phyloP scores from a whole-genome alignment of 2,888 invertebrate genomes.

The Baccha elongata region DNA sequence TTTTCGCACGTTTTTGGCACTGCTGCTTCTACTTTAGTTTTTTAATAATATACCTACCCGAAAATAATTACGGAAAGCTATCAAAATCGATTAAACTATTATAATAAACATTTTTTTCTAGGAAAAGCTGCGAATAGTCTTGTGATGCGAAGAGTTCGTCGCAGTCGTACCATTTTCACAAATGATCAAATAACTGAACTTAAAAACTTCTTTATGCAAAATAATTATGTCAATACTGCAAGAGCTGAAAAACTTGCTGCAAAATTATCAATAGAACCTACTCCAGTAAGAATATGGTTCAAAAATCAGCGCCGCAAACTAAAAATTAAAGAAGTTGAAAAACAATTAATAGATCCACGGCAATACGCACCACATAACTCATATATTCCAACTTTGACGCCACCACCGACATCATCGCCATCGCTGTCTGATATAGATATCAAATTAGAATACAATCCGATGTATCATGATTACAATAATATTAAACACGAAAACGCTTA shows the following conservation, averaged over 20 bases:
- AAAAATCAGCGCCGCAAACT: slow-evolving; percentile 79
- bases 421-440: slow-evolving; percentile 6
- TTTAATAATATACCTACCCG: too few species aligned
- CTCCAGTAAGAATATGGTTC: slow-evolving; percentile 79
- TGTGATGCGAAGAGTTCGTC: slow-evolving; percentile 78
- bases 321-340: slow-evolving; percentile 74
- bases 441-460: slow-evolving; percentile 8
- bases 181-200: slow-evolving; percentile 77
- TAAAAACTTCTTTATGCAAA: slow-evolving; percentile 78
- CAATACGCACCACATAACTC: background rate
- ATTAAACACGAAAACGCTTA: background rate
- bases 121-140: slow-evolving; percentile 76
- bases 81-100: too few species aligned
- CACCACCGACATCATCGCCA: background rate
- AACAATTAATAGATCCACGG: background rate
- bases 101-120: background rate
- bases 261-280: slow-evolving; percentile 76
- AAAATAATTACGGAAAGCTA: too few species aligned
- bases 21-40: too few species aligned
- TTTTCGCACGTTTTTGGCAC: too few species aligned
- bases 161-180: slow-evolving; percentile 79
- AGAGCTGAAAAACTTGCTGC: slow-evolving; percentile 77
- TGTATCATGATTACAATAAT: background rate
- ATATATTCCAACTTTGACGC: background rate
- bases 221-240: slow-evolving; percentile 77